These are phyloP conservation scores for Morone saxatilis DNA, from an alignment of 2,113 vertebrate genomes.

Conservation along the genomic window DNA sequence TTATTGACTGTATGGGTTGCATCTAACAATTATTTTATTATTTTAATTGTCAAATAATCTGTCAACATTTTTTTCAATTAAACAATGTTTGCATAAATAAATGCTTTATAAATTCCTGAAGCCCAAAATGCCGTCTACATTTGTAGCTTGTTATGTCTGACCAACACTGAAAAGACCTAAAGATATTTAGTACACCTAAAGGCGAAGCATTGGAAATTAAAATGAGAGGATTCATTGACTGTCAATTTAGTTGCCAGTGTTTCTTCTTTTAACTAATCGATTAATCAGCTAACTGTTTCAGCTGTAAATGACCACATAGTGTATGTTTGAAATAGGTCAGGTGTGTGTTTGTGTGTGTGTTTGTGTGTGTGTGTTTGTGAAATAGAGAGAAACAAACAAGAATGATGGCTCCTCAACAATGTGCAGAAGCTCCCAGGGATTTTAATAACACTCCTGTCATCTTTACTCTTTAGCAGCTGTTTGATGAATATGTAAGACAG, in stretches of 20 bases:
- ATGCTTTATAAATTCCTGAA: not conserved
- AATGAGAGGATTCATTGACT: too few relatives aligned
- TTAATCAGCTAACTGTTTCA: not conserved
- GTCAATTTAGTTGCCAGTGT: not conserved
- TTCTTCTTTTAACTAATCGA: not conserved
- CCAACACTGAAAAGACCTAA: not conserved
- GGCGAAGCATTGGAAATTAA: too few relatives aligned
- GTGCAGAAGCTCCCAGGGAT: not conserved
- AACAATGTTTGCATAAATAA: too few relatives aligned
- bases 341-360: not conserved
- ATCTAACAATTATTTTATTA: not conserved
- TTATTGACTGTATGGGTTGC: not conserved
- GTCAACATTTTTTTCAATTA: too few relatives aligned
- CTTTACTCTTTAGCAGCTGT: not conserved
- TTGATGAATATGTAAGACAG: not conserved
- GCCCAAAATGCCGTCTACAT: not conserved
- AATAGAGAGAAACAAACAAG: not conserved
- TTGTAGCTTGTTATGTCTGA: not conserved
- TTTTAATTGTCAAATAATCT: too few relatives aligned
- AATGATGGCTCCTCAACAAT: constrained; percentile 1
- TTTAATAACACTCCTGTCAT: not conserved
- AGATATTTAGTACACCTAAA: too few relatives aligned
- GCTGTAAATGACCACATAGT: not conserved
- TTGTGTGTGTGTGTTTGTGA: not conserved
- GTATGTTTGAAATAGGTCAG: not conserved